Percentiles rank a stretch among this genome's conserved stretches.
Conservation (phyloP, 2,797 vertebrate genomes). For the Esox lucius region DNA sequence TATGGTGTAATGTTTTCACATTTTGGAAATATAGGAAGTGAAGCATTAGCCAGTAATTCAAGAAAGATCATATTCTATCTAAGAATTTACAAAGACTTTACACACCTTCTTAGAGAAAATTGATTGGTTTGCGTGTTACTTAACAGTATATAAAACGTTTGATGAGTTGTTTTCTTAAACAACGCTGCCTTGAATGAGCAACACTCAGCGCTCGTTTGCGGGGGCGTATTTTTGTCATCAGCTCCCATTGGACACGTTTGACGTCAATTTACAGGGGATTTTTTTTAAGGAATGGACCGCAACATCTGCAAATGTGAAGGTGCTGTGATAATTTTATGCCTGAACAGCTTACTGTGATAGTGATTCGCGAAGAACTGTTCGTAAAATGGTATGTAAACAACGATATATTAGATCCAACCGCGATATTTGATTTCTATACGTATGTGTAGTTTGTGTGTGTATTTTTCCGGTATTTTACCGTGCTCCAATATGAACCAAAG, state of each 20-base stretch:
- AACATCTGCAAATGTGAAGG: conserved; percentile 68
- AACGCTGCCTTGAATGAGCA: background rate
- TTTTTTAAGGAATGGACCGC: conserved; percentile 49
- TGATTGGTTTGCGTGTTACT: background rate
- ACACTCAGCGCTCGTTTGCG: conserved; percentile 37
- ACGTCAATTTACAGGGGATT: conserved; percentile 49
- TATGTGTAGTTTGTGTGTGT: background rate
- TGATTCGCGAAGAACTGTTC: conserved; percentile 31
- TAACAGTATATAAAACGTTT: background rate
- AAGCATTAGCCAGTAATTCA: too few species aligned
- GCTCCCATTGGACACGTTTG: conserved; percentile 59
- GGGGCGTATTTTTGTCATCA: conserved; percentile 33
- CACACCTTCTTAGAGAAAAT: background rate
- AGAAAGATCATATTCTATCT: background rate
- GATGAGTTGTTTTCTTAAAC: conserved; percentile 8
- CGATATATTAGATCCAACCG: conserved; percentile 8
- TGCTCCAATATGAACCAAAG: background rate
- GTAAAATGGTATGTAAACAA: conserved; percentile 46
- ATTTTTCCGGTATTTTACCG: background rate
- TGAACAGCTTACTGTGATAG: conserved; percentile 45
- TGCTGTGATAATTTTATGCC: conserved; percentile 35
- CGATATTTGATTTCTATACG: background rate
- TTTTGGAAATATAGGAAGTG: too few species aligned
- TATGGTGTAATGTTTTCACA: too few species aligned
- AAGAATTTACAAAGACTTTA: background rate